phyloP scores from a whole-genome alignment of 2,888 invertebrate species.

The Pristionchus mayeri region DNA sequence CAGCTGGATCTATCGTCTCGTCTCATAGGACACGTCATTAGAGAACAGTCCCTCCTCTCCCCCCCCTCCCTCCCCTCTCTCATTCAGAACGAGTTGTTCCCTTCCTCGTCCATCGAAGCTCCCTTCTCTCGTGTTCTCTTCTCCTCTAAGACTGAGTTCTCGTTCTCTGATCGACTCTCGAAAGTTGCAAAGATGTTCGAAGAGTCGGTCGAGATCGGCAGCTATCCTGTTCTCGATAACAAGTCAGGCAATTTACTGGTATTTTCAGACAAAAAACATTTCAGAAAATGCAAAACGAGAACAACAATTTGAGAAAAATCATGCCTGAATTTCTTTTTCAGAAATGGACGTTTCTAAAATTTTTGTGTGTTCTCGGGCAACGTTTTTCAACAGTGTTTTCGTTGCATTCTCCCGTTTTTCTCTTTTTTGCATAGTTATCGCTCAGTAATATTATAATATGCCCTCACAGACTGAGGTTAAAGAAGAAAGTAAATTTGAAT shows the following conservation, averaged over 20 bases:
- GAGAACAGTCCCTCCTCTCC: background rate
- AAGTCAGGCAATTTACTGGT: conserved; percentile 76
- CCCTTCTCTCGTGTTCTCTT: conserved; percentile 73
- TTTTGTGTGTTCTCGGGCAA: too few species aligned
- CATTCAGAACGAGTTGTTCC: conserved; percentile 69
- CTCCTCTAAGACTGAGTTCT: conserved; percentile 77
- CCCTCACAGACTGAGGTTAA: too few species aligned
- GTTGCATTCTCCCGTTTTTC: too few species aligned
- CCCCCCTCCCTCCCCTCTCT: background rate
- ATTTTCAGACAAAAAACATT: background rate
- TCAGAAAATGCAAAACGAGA: background rate
- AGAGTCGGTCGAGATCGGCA: conserved; percentile 80
- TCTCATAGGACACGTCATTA: background rate
- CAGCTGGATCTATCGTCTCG: background rate
- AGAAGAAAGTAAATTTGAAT: too few species aligned
- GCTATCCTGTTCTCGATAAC: conserved; percentile 80
- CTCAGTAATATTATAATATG: too few species aligned
- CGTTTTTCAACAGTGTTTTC: too few species aligned
- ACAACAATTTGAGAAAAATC: background rate
- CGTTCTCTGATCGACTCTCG: conserved; percentile 78
- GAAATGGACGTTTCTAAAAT: too few species aligned
- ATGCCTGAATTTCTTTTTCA: background rate
- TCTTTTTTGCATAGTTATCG: too few species aligned
- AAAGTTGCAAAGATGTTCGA: conserved; percentile 78
- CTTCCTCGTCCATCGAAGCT: conserved; percentile 55